phyloP scores from a whole-genome alignment of 1,140 invertebrate genomes.

The Pseudoatta argentina region DNA sequence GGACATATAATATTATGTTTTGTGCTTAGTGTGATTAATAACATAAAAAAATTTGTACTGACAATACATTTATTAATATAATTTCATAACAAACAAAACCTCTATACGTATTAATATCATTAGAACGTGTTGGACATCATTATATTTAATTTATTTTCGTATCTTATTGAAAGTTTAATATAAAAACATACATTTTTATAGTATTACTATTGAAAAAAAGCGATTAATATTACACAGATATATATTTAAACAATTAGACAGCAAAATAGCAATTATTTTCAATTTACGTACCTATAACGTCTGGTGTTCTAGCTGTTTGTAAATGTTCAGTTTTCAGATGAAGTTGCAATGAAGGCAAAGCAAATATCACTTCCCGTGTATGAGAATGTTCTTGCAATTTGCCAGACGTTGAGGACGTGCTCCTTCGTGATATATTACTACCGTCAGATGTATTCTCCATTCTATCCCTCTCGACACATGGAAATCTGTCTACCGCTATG shows the following conservation, averaged over 20 bases:
- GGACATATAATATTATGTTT: slow-evolving; percentile 2
- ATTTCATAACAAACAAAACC: slow-evolving; percentile 1
- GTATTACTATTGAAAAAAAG: not conserved
- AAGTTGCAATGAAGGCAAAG: slow-evolving; percentile 95
- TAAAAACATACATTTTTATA: not conserved
- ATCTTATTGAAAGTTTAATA: slow-evolving; percentile 28
- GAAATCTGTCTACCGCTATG: slow-evolving; percentile 95
- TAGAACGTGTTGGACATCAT: not conserved
- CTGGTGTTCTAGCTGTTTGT: slow-evolving; percentile 91
- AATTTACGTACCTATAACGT: slow-evolving; percentile 88
- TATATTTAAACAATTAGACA: slow-evolving; percentile 3
- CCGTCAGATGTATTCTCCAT: slow-evolving; percentile 84
- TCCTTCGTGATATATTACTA: slow-evolving; percentile 82
- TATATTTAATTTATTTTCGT: slow-evolving; percentile 10
- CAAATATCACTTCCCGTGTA: slow-evolving; percentile 97
- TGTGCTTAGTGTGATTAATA: slow-evolving; percentile 12
- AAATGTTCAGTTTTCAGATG: slow-evolving; percentile 97
- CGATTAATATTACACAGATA: not conserved
- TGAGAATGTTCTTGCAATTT: slow-evolving; percentile 94
- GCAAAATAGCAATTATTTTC: not conserved
- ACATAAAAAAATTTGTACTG: not conserved
- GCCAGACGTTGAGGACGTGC: slow-evolving; percentile 85
- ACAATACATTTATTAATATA: not conserved
- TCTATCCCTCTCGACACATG: slow-evolving; percentile 92
- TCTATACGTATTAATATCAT: not conserved